Conservation (phyloP, 2,113 vertebrate genomes). For the Rutilus rutilus region DNA sequence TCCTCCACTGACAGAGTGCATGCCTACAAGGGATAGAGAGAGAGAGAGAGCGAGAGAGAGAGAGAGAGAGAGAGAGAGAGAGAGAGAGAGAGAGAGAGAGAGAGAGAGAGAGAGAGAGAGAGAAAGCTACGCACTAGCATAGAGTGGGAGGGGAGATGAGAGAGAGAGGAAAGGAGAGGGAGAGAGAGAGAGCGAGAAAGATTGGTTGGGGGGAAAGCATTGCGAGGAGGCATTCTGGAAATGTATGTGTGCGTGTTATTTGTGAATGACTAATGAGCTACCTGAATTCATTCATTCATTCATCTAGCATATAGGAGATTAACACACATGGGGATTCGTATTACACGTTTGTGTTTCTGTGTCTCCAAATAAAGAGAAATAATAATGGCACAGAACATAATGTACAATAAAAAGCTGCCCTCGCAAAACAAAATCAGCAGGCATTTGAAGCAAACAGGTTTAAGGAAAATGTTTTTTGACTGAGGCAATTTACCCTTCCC, state of each 20-base stretch:
- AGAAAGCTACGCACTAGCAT: background rate
- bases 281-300: constrained; percentile 10
- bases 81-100: no score
- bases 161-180: constrained; percentile 34
- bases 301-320: background rate
- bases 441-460: background rate
- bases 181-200: constrained; percentile 26
- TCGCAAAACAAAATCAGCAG: background rate
- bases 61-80: no score
- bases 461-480: constrained; percentile 13
- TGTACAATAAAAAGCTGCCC: background rate
- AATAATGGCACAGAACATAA: background rate
- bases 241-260: constrained; percentile 18
- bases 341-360: background rate
- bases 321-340: background rate
- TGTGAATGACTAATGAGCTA: constrained; percentile 37
- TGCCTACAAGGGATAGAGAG: constrained; percentile 51
- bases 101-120: no score
- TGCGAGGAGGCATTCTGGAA: constrained; percentile 29
- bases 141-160: constrained; percentile 36
- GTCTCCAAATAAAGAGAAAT: background rate
- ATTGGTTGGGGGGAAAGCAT: constrained; percentile 20
- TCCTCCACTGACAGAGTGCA: constrained; percentile 58
- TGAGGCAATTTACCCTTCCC: background rate
- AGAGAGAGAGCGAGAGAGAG: background rate